A percentile compares a stretch with the other conserved stretches of the same genome.
phyloP scores from a whole-genome alignment of 1,140 invertebrate genomes.

The Eupristina koningsbergeri region DNA sequence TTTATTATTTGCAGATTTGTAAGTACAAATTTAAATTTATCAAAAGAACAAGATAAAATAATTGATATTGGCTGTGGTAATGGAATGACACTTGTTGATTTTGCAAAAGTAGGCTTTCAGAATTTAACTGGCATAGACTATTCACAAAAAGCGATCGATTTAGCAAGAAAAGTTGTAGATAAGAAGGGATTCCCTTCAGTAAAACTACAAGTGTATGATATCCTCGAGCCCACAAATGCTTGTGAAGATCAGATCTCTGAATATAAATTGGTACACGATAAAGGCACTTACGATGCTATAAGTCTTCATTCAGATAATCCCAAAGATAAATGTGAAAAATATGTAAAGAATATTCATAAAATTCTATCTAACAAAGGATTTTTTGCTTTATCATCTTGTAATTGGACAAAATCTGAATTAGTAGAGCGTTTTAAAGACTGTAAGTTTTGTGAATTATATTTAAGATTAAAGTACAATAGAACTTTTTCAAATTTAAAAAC shows the following conservation, averaged over 20 bases:
- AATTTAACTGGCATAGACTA: conserved; percentile 90
- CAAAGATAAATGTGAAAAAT: conserved; percentile 77
- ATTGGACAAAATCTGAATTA: conserved; percentile 92
- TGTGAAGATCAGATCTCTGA: conserved; percentile 72
- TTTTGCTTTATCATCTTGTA: conserved; percentile 93
- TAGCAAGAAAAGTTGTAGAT: conserved; percentile 80
- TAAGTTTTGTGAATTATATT: conserved; percentile 58
- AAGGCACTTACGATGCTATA: conserved; percentile 95
- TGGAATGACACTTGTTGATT: conserved; percentile 85
- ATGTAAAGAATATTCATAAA: conserved; percentile 79
- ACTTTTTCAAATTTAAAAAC: background rate
- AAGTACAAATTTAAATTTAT: conserved; percentile 56
- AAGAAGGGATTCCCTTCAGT: conserved; percentile 73
- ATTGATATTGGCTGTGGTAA: conserved; percentile 91
- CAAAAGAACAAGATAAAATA: conserved; percentile 71
- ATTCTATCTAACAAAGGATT: conserved; percentile 78
- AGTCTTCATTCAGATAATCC: conserved; percentile 83
- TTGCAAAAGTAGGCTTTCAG: conserved; percentile 83
- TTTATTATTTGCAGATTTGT: conserved; percentile 62
- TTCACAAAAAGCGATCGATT: conserved; percentile 82
- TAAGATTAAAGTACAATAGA: background rate
- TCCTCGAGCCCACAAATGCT: conserved; percentile 66
- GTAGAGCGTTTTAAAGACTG: conserved; percentile 79
- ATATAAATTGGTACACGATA: conserved; percentile 85
- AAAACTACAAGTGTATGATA: conserved; percentile 77